Percentiles rank a stretch among this genome's conserved stretches.
Evolutionary conservation across 2,113 vertebrate species (phyloP).

Genomic region (Thalassoma bifasciatum): DNA sequence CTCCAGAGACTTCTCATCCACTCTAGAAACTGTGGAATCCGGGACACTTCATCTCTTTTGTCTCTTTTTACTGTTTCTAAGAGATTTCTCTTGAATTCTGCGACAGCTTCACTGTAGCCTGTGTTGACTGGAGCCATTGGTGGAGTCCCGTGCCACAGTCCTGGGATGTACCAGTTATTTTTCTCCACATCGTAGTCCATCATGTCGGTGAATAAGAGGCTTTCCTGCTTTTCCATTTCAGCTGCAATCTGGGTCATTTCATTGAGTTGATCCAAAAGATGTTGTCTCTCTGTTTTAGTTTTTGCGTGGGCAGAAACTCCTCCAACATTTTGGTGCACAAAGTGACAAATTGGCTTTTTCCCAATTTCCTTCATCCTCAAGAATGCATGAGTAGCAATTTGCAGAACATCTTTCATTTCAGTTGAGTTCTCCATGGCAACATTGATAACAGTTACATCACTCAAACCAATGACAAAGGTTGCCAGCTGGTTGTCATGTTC

Average conservation of each 20-base stretch:
- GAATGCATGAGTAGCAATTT: constrained; percentile 70
- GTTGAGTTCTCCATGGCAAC: constrained; percentile 62
- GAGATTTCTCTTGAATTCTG: constrained; percentile 68
- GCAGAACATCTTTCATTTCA: constrained; percentile 73
- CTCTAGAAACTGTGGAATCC: constrained; percentile 61
- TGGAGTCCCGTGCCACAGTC: constrained; percentile 78
- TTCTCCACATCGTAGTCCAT: constrained; percentile 64
- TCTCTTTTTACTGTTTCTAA: constrained; percentile 28
- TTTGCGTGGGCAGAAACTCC: constrained; percentile 72
- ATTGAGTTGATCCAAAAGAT: constrained; percentile 72
- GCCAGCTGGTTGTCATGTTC: constrained; percentile 84
- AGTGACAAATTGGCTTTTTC: constrained; percentile 81
- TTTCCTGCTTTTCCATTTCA: constrained; percentile 71
- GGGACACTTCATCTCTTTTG: not conserved
- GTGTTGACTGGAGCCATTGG: constrained; percentile 79
- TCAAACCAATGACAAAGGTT: constrained; percentile 84
- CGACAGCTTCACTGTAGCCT: constrained; percentile 73
- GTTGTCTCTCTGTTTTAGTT: constrained; percentile 67
- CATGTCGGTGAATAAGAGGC: constrained; percentile 68
- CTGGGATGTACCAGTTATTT: constrained; percentile 78
- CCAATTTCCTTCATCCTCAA: constrained; percentile 75
- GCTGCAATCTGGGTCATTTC: constrained; percentile 74
- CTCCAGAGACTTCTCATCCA: constrained; percentile 72
- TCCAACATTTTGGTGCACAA: constrained; percentile 83
- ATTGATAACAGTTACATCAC: constrained; percentile 82